Base-by-base conservation (phyloP, 2,888 invertebrate genomes). In the Eupithecia subumbrata region DNA sequence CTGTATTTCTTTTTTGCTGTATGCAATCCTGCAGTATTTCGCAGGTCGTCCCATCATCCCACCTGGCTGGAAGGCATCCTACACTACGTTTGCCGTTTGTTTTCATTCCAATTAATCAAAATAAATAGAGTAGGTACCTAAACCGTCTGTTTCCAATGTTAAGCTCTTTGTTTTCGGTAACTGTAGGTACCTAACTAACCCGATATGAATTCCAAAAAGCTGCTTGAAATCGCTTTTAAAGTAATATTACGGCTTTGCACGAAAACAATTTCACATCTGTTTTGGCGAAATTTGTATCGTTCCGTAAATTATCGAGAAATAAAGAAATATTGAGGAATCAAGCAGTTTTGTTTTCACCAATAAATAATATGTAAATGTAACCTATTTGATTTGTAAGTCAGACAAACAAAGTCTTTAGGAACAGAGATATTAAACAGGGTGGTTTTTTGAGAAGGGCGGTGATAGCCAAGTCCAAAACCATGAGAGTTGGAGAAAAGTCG, bases 141-240 rank as follows among this genome's bases (percentile, higher is more conserved):
- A n/a, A 52, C n/a, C n/a, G n/a, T 52, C 18, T 56, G 12, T 56
- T 56, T 22, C 22, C n/a, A 56, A 56, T 22, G 22, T 12, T 56
- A 4, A 56, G 9, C 56, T 22, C 22, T 56, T 56, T 22, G 56
- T 56, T 11, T 56, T 22, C 22, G 56, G 4, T 22, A 8, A 22
- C 56, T 22, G 22, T 56, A 22, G 22, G 12, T 56, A 56, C 52
- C n/a, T 52, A 52, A 52, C n/a, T 11, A 52, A 52, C 22, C 22
- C 56, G 22, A 22, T 18, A 34, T 30, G 71, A 43, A 43, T n/a
- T 45, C 30, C 63, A 60, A 71, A n/a, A 71, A 43, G 40, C 56
- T 56, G 56, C 22, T 16, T 74, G 73, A 77, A 78, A 80, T 72
- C 73, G 73, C 75, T 78, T 78, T 74, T 76, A 78, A 80, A 80